phyloP scores from a whole-genome alignment of 2,113 vertebrate species.

The Indicator indicator region DNA sequence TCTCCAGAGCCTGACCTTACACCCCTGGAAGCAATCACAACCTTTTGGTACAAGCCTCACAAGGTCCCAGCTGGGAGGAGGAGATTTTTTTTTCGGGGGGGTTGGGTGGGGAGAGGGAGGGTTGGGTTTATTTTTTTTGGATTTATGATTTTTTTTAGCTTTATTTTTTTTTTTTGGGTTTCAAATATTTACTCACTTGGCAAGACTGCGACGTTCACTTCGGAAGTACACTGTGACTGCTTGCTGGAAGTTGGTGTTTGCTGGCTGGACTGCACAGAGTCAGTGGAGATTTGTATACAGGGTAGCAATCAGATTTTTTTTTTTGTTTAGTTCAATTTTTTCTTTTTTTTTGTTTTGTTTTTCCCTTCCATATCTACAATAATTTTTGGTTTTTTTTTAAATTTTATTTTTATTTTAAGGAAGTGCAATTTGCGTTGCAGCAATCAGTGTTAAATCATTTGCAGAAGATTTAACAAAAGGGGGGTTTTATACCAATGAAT shows the following conservation, averaged over 20 bases:
- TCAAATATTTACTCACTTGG: conserved; percentile 61
- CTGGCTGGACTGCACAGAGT: conserved; percentile 65
- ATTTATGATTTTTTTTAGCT: not conserved
- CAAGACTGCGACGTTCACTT: not conserved
- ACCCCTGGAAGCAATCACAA: conserved; percentile 57
- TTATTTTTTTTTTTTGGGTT: conserved; percentile 14
- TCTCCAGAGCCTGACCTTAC: not conserved
- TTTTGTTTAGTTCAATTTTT: too few species aligned
- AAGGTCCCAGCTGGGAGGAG: conserved; percentile 31
- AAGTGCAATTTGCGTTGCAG: conserved; percentile 88
- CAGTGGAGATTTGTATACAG: conserved; percentile 86
- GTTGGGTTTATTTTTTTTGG: not conserved
- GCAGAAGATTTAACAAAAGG: conserved; percentile 83
- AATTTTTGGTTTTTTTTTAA: not conserved
- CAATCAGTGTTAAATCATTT: conserved; percentile 92
- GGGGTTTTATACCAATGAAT: conserved; percentile 82
- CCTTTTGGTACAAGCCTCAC: conserved; percentile 61
- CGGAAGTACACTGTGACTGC: not conserved
- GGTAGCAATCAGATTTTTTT: conserved; percentile 86
- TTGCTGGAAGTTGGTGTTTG: conserved; percentile 80
- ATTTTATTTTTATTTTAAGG: conserved; percentile 49
- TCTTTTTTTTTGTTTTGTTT: too few species aligned
- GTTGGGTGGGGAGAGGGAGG: too few species aligned
- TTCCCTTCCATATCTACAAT: conserved; percentile 84
- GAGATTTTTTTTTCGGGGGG: not conserved